Percentiles rank a stretch among this genome's conserved stretches.
These are phyloP conservation scores for Tetragnatha versicolor DNA, from an alignment of 1,140 invertebrate genomes.

Conservation along the genomic window DNA sequence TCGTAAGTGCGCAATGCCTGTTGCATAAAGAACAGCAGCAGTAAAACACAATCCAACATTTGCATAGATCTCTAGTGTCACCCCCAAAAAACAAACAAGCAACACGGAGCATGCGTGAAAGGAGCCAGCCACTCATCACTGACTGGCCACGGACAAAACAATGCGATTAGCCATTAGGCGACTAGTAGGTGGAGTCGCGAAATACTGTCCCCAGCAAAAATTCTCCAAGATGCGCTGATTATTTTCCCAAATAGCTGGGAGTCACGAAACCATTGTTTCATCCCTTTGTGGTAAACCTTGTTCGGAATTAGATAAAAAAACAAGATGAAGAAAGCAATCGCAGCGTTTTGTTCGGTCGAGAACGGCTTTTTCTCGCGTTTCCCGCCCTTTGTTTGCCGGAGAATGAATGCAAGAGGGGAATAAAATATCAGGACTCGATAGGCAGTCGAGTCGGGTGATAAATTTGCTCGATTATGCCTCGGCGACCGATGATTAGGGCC, in stretches of 20 bases:
- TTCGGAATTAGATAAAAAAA: constrained; percentile 11
- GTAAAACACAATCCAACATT: too few relatives aligned
- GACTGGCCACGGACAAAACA: constrained; percentile 35
- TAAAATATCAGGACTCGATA: constrained; percentile 40
- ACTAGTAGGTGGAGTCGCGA: constrained; percentile 3
- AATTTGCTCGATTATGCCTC: constrained; percentile 12
- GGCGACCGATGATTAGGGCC: background rate
- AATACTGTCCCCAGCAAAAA: constrained; percentile 33
- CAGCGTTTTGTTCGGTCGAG: background rate
- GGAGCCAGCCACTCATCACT: constrained; percentile 12
- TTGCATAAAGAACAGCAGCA: too few relatives aligned
- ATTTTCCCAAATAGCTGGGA: constrained; percentile 43
- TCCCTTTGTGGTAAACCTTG: constrained; percentile 4
- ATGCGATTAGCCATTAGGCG: constrained; percentile 32
- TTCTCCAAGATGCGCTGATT: constrained; percentile 43
- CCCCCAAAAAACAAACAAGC: too few relatives aligned
- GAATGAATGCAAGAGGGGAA: background rate
- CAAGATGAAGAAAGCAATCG: background rate
- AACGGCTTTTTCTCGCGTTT: constrained; percentile 24
- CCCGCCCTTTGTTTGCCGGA: constrained; percentile 29
- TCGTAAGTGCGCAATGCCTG: too few relatives aligned
- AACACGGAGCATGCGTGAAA: constrained; percentile 5
- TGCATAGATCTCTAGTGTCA: too few relatives aligned
- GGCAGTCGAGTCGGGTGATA: constrained; percentile 15
- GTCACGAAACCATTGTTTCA: constrained; percentile 49